Conservation (phyloP, 2,888 invertebrate species). For the Diaprepes abbreviatus region DNA sequence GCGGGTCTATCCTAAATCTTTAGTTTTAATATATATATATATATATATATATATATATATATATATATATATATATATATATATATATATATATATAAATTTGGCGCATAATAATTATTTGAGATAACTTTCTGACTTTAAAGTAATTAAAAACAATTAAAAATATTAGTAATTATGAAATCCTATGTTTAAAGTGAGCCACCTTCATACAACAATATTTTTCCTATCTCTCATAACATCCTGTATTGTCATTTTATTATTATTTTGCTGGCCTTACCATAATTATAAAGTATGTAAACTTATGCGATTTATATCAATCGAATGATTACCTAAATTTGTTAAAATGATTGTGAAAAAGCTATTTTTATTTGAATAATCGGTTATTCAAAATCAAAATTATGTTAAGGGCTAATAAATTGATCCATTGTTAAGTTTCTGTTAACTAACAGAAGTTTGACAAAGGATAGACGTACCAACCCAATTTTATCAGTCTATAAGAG, state of each 20-base stretch:
- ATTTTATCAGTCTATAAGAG: constrained; percentile 23
- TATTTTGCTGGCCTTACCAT: neutral
- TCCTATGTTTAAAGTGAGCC: no score
- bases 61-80: no score
- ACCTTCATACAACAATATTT: neutral
- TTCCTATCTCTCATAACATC: neutral
- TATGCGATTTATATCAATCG: neutral
- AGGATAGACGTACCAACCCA: neutral
- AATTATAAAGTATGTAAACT: neutral
- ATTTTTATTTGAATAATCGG: neutral
- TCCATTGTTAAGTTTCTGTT: neutral
- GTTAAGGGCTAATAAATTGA: neutral
- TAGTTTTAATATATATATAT: no score
- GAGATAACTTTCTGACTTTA: no score
- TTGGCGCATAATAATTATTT: no score
- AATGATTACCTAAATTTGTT: neutral
- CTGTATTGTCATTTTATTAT: neutral
- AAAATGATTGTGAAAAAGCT: neutral
- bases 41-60: no score
- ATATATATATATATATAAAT: no score
- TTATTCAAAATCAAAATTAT: neutral
- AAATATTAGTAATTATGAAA: no score
- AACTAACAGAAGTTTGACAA: neutral
- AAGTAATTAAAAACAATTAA: no score
- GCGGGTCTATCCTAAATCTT: no score